A percentile compares a stretch with the other conserved stretches of the same genome.
Evolutionary conservation across 2,888 invertebrate species (phyloP).

Genomic region (Aleiodes leptofemur): DNA sequence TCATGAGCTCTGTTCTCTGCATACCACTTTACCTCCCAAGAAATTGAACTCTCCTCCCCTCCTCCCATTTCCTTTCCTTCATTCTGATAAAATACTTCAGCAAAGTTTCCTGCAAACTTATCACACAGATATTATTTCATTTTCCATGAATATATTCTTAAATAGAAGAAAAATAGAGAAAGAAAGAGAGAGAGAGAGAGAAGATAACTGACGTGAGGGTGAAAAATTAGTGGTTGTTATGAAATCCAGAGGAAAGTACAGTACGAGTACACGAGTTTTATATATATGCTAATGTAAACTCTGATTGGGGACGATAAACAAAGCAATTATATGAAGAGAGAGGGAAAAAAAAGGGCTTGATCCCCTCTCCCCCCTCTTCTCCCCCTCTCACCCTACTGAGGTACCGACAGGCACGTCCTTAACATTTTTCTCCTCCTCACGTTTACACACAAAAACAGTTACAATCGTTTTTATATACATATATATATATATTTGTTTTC

Average conservation of each 20-base stretch:
- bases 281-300: slow-evolving; percentile 70
- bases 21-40: slow-evolving; percentile 22
- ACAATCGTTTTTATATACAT: not conserved
- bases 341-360: slow-evolving; percentile 63
- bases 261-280: slow-evolving; percentile 53
- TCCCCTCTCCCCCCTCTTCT: slow-evolving; percentile 44
- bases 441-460: slow-evolving; percentile 12
- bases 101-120: slow-evolving; percentile 23
- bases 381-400: slow-evolving; percentile 21
- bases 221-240: slow-evolving; percentile 22
- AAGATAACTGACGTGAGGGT: slow-evolving; percentile 30
- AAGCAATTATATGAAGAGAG: slow-evolving; percentile 70
- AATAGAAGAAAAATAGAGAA: slow-evolving; percentile 17
- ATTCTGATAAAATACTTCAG: slow-evolving; percentile 14
- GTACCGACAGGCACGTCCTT: slow-evolving; percentile 32
- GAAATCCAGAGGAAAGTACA: slow-evolving; percentile 19
- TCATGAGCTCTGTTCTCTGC: slow-evolving; percentile 8
- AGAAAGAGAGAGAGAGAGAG: slow-evolving; percentile 27
- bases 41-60: not conserved
- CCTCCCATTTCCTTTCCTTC: slow-evolving; percentile 11
- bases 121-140: slow-evolving; percentile 21
- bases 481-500: not conserved
- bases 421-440: slow-evolving; percentile 14
- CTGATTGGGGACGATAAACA: slow-evolving; percentile 73
- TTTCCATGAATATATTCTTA: slow-evolving; percentile 28